A percentile compares a stretch with the other conserved stretches of the same genome.
Evolutionary conservation across 2,888 invertebrate species (phyloP).

Genomic region (Nebria brevicollis): DNA sequence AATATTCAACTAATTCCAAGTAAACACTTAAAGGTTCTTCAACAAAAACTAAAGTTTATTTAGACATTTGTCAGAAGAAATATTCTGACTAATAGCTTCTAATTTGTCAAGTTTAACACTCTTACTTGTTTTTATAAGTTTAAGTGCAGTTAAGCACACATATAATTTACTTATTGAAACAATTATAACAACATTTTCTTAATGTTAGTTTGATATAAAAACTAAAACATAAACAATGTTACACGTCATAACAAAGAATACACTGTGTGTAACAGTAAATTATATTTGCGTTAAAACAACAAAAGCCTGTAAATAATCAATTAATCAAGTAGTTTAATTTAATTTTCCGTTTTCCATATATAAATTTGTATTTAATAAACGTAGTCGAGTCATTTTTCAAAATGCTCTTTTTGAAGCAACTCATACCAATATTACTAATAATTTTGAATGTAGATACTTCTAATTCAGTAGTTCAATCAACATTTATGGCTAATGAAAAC

Average conservation of each 20-base stretch:
- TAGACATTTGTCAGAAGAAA: not conserved
- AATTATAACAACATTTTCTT: slow-evolving; percentile 28
- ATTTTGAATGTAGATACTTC: not conserved
- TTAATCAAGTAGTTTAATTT: not conserved
- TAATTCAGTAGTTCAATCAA: not conserved
- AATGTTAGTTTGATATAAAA: slow-evolving; percentile 7
- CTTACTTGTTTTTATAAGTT: not conserved
- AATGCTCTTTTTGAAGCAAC: not conserved
- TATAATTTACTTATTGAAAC: slow-evolving; percentile 25
- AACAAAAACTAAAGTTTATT: not conserved
- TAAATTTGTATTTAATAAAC: not conserved
- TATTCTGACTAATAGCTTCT: not conserved
- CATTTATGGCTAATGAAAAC: not conserved
- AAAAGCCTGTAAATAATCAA: not conserved
- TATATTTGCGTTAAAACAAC: not conserved
- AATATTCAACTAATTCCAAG: not conserved
- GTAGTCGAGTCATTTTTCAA: not conserved
- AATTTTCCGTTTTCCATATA: not conserved
- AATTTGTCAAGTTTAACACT: not conserved
- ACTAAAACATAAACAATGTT: not conserved
- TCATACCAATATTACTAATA: not conserved
- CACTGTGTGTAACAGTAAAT: slow-evolving; percentile 2
- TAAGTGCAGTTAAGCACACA: slow-evolving; percentile 12
- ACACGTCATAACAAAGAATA: not conserved
- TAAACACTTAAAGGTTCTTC: slow-evolving; percentile 5